Evolutionary conservation across 2,797 vertebrate genomes (phyloP), one percentile per base, ranked within the genome.

Genomic region (Periparus ater): DNA sequence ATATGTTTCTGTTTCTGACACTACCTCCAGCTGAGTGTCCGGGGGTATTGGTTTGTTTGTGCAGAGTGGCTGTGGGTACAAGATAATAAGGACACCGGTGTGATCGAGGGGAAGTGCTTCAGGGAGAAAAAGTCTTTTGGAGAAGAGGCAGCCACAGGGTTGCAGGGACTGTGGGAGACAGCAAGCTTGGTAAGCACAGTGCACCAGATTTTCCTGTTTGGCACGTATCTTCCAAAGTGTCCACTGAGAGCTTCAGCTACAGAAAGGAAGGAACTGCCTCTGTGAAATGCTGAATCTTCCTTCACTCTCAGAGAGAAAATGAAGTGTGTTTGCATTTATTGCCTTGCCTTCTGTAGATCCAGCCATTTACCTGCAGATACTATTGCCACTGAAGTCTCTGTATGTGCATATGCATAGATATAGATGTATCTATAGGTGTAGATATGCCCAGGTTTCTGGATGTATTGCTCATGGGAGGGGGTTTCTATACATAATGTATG

Each of bases 141-240:
- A 42, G 50, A 38, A 67, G 57, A 60, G 48, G 7, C 12, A 44
- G 30, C 71, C 0, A 1, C 13, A 38, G 54, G 11, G 27, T 32
- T 75, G 30, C 34, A 38, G 29, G 29, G 13, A 16, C 8, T 26
- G 45, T 0, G 0, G 44, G 54, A 82, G 7, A n/a, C 15, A 17
- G 17, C 29, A 45, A 42, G 26, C 26, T 26, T 20, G 45, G 60
- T 36, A 79, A 85, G 21, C 6, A 1, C 30, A 16, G 29, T 19
- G 40, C 8, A 3, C 19, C 66, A 4, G 3, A 20, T 34, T 23
- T 65, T 17, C 30, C 17, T 0, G 0, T 78, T 79, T 47, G 42
- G 21, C 58, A 47, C 1, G 0, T n/a, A 13, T 44, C n/a, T 73
- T 60, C n/a, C 40, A 22, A 70, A 74, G 55, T 44, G 44, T 74